These are phyloP conservation scores for Nyctereutes procyonoides DNA, from an alignment of 2,113 vertebrate genomes.

Conservation along the genomic window DNA sequence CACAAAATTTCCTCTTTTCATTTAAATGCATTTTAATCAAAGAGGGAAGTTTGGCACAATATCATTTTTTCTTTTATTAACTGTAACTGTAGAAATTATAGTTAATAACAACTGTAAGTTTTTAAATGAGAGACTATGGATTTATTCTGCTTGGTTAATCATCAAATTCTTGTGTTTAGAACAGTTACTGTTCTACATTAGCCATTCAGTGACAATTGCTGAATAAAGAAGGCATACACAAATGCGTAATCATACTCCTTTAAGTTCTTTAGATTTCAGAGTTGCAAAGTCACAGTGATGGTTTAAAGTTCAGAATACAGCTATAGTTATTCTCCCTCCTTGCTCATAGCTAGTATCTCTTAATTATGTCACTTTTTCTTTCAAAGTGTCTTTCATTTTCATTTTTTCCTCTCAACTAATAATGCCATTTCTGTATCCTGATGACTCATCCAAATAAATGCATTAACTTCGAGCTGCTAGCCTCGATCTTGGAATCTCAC, in stretches of 20 bases:
- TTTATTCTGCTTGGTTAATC: background rate
- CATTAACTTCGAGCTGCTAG: background rate
- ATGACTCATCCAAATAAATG: background rate
- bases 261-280: background rate
- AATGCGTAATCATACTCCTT: background rate
- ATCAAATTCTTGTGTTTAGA: background rate
- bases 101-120: background rate
- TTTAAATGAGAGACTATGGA: background rate
- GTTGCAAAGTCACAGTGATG: background rate
- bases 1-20: background rate
- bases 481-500: background rate
- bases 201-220: background rate
- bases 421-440: background rate
- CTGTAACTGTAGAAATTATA: background rate
- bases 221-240: background rate
- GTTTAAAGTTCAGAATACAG: background rate
- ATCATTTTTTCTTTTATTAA: background rate
- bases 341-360: background rate
- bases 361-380: background rate
- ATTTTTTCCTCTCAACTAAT: background rate
- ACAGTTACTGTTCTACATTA: background rate
- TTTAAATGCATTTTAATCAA: background rate
- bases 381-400: background rate
- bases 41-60: background rate
- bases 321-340: background rate